phyloP scores from a whole-genome alignment of 2,888 invertebrate species.

The Uropetala carovei region DNA sequence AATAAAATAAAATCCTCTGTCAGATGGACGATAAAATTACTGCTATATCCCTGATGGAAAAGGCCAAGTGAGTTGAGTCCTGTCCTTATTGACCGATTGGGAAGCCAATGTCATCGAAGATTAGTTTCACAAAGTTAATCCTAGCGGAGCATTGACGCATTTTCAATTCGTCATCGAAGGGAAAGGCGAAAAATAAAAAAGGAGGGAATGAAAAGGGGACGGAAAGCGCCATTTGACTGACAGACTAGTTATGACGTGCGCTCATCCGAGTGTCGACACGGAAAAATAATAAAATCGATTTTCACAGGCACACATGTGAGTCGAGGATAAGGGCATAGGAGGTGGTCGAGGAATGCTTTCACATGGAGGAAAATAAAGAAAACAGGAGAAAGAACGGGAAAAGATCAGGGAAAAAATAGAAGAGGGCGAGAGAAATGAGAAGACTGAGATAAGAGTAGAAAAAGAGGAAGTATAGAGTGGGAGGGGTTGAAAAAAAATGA shows the following conservation, averaged over 20 bases:
- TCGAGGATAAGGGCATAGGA: not conserved
- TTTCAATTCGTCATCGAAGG: constrained; percentile 56
- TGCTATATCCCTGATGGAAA: constrained; percentile 37
- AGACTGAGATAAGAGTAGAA: not conserved
- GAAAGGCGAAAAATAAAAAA: not conserved
- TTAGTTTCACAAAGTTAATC: constrained; percentile 62
- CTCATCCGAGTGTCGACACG: not conserved
- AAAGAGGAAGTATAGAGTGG: no score
- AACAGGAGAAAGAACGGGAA: not conserved
- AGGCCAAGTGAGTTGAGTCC: not conserved
- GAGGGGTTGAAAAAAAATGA: no score
- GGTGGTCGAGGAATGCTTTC: not conserved
- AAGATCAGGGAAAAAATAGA: no score
- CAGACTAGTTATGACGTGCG: constrained; percentile 39
- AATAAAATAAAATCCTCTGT: constrained; percentile 14
- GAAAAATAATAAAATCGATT: constrained; percentile 15
- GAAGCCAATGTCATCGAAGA: constrained; percentile 59
- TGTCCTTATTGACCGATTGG: not conserved
- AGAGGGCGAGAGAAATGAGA: not conserved
- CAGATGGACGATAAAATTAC: constrained; percentile 28
- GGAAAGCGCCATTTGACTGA: constrained; percentile 11
- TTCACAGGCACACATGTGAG: not conserved
- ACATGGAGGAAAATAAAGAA: not conserved
- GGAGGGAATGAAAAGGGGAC: not conserved
- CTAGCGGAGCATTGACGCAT: constrained; percentile 48